Conservation (phyloP, 2,888 invertebrate species). For the Parnassius smintheus region DNA sequence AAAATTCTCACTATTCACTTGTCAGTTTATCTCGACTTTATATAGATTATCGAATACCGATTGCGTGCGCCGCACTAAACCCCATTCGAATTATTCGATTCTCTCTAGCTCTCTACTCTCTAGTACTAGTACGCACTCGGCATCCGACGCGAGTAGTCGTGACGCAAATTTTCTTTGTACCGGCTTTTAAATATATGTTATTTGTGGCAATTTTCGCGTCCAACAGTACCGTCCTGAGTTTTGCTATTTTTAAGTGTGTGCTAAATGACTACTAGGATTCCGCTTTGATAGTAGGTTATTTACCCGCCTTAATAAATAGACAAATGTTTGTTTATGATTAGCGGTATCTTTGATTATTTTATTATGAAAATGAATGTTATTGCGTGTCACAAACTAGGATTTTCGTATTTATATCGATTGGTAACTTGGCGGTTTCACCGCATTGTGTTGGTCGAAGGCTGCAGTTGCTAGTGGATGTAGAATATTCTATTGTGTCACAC, state of each 20-base stretch:
- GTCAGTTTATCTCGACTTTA: slow-evolving; percentile 55
- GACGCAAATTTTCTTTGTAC: slow-evolving; percentile 39
- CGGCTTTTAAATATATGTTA: slow-evolving; percentile 52
- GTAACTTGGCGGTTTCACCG: slow-evolving; percentile 28
- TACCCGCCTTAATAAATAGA: background rate
- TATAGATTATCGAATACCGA: slow-evolving; percentile 38
- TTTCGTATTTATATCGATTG: slow-evolving; percentile 51
- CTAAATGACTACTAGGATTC: slow-evolving; percentile 24
- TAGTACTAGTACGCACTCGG: slow-evolving; percentile 71
- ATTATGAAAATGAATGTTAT: slow-evolving; percentile 18
- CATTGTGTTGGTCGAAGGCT: slow-evolving; percentile 27
- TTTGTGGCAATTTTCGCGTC: slow-evolving; percentile 52
- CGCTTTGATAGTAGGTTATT: slow-evolving; percentile 2
- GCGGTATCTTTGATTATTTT: slow-evolving; percentile 3
- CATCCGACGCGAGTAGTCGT: slow-evolving; percentile 50
- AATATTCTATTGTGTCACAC: slow-evolving; percentile 16
- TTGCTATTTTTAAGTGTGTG: slow-evolving; percentile 48
- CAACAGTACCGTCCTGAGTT: slow-evolving; percentile 59
- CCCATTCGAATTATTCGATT: slow-evolving; percentile 45
- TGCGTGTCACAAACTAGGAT: slow-evolving; percentile 44
- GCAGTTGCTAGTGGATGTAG: slow-evolving; percentile 18
- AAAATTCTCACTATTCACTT: slow-evolving; percentile 26
- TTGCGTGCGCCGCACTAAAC: slow-evolving; percentile 71
- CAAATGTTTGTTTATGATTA: background rate
- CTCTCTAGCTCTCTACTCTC: no score